Base-by-base conservation (phyloP, 2,113 vertebrate genomes). In the Sander lucioperca region DNA sequence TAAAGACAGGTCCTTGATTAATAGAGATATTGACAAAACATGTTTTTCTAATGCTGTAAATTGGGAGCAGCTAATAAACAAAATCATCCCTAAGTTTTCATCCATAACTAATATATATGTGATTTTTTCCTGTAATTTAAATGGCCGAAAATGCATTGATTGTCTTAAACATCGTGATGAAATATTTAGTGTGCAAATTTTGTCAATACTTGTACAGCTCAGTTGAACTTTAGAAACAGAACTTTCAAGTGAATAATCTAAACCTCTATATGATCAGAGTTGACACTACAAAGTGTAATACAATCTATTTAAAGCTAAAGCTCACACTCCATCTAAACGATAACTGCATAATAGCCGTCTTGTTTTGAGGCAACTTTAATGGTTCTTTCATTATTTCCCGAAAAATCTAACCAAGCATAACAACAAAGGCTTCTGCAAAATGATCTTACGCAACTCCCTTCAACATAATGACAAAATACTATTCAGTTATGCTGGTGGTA, bases 401-500 rank as follows among this genome's bases (percentile, higher is more conserved):
- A 21, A 54, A 23, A 79, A 50, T 61, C 48, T 21, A 64, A 73
- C 19, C 59, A 13, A 62, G 45, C 48, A 2, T 48, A 70, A 71
- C 47, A 66, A 68, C 47, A 76, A 66, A 76, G 36, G 27, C 14
- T 25, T 70, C 16, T 45, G 27, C 27, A 53, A 58, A 80, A 75
- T 19, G 6, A 16, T 18, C 56, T 86, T 62, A 69, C n/a, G 1
- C 27, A 78, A 86, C 59, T 47, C 21, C 72, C 15, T 82, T 70
- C 15, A n/a, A 57, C 33, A 70, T 54, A 80, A 76, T 84, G 68
- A 84, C 69, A 85, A 68, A 90, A 64, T 33, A 5, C 51, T 36
- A 2, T 78, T 79, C n/a, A 6, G 47, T 47, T 64, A 72, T 64
- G 77, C 69, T 54, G 33, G 4, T 56, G 58, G 50, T 68, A 72